These are phyloP conservation scores for Busseola fusca DNA, from an alignment of 2,888 invertebrate genomes.

Conservation along the genomic window DNA sequence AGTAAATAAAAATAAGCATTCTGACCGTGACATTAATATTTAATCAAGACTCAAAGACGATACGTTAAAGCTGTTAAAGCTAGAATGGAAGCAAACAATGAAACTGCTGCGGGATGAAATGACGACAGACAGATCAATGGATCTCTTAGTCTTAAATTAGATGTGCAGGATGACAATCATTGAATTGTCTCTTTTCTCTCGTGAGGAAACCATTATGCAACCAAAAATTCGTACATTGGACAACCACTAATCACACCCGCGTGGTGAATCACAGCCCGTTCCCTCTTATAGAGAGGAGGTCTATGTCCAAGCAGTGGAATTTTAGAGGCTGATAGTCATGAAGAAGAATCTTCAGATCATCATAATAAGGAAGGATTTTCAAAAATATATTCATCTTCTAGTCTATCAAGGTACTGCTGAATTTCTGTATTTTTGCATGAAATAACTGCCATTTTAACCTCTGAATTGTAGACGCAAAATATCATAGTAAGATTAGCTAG, in stretches of 20 bases:
- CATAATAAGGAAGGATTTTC: not conserved
- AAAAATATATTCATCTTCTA: not conserved
- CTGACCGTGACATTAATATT: constrained; percentile 42
- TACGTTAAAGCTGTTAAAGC: not conserved
- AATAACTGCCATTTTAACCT: not conserved
- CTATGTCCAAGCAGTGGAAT: too few species aligned
- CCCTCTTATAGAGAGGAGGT: too few species aligned
- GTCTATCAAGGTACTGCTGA: not conserved
- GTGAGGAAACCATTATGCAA: too few species aligned
- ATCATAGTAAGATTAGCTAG: too few species aligned
- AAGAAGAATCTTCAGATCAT: not conserved
- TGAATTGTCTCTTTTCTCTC: not conserved
- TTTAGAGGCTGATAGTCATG: too few species aligned
- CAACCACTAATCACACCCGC: too few species aligned
- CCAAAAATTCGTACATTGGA: too few species aligned
- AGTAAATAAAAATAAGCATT: constrained; percentile 10
- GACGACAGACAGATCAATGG: not conserved
- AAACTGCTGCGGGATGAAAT: not conserved
- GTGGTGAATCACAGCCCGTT: too few species aligned
- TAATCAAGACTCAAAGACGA: not conserved
- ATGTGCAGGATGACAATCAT: not conserved
- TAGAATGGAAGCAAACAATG: not conserved
- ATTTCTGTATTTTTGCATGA: not conserved
- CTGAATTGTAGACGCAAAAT: too few species aligned
- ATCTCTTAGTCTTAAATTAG: not conserved